A percentile compares a stretch with the other conserved stretches of the same genome.
phyloP scores from a whole-genome alignment of 2,888 invertebrate species.

The Rotaria sp. region DNA sequence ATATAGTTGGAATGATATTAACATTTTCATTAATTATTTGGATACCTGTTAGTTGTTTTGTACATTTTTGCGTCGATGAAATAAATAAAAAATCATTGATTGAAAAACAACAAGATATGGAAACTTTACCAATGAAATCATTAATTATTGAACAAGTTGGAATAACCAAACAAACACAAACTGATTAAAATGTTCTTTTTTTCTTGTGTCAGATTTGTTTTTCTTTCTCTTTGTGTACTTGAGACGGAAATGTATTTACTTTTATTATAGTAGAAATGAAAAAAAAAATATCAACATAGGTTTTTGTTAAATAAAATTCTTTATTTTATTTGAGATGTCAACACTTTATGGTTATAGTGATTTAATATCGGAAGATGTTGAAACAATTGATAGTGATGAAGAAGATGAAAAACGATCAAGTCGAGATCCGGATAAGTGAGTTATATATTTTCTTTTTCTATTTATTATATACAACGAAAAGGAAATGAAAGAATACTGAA shows the following conservation, averaged over 20 bases:
- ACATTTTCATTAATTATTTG: constrained; percentile 81
- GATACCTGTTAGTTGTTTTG: constrained; percentile 78
- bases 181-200: not conserved
- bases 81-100: not conserved
- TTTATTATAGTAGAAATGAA: not conserved
- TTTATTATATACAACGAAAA: too few relatives aligned
- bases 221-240: not conserved
- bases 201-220: not conserved
- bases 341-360: not conserved
- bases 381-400: constrained; percentile 27
- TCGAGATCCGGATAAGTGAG: constrained; percentile 17
- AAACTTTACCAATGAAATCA: not conserved
- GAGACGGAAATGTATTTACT: not conserved
- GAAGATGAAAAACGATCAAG: constrained; percentile 19
- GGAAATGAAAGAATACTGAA: too few relatives aligned
- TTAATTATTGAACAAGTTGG: not conserved
- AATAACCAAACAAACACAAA: not conserved
- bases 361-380: not conserved
- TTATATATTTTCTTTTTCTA: not conserved
- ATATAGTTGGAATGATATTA: constrained; percentile 85
- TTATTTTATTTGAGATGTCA: not conserved
- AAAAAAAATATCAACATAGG: not conserved
- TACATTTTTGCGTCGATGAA: constrained; percentile 36
- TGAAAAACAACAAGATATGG: not conserved
- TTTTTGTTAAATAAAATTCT: not conserved